Percentiles rank a stretch among this genome's conserved stretches.
phyloP scores from a whole-genome alignment of 2,797 vertebrate genomes.

The Sebastes oblongus region DNA sequence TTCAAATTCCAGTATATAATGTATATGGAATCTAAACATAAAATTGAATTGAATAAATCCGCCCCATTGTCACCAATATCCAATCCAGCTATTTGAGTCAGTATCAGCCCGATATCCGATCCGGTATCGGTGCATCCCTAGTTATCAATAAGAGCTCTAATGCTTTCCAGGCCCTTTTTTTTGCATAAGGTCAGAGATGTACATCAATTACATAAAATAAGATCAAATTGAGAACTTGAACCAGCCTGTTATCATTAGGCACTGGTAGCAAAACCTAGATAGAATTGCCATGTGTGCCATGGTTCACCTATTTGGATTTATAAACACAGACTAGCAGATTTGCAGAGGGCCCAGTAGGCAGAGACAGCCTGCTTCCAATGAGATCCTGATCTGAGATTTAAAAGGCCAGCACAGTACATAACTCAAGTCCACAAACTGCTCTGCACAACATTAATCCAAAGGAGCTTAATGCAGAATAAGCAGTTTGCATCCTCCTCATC shows the following conservation, averaged over 20 bases:
- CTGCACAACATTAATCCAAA: constrained; percentile 63
- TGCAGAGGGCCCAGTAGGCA: constrained; percentile 32
- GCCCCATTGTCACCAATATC: too few relatives aligned
- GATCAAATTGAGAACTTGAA: not conserved
- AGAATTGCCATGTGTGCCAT: constrained; percentile 33
- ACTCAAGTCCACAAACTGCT: constrained; percentile 56
- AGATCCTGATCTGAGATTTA: constrained; percentile 56
- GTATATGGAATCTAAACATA: too few relatives aligned
- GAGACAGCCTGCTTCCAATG: constrained; percentile 50
- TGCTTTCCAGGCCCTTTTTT: not conserved
- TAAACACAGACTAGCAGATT: constrained; percentile 47
- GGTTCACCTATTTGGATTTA: constrained; percentile 44
- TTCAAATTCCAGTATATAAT: too few relatives aligned
- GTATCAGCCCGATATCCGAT: too few relatives aligned
- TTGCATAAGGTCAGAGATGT: not conserved
- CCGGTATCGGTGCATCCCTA: too few relatives aligned
- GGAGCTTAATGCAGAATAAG: constrained; percentile 51
- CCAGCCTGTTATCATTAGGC: constrained; percentile 6
- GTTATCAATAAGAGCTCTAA: not conserved
- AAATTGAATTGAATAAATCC: too few relatives aligned
- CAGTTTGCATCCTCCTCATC: constrained; percentile 45
- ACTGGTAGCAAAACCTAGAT: constrained; percentile 11
- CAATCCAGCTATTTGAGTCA: too few relatives aligned
- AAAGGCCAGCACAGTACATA: constrained; percentile 59
- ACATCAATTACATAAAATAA: not conserved